Percentiles rank a stretch among this genome's conserved stretches.
These are phyloP conservation scores for Spongia lamella DNA, from an alignment of 37 sponge, comb jelly and placozoan genomes.

Conservation along the genomic window DNA sequence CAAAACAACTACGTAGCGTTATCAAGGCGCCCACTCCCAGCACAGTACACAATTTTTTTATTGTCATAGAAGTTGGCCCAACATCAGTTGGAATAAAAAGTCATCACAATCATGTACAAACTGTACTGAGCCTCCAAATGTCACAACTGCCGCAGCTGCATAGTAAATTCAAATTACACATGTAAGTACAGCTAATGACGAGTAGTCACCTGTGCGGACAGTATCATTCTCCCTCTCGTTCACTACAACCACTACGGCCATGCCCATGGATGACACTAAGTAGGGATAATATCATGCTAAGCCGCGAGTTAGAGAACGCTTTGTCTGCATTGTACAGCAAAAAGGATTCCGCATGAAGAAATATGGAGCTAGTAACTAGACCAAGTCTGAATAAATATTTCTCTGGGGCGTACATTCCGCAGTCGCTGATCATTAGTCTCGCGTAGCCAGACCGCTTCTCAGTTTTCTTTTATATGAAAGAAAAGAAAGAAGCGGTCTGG, in stretches of 20 bases:
- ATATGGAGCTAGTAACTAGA: constrained; percentile 6
- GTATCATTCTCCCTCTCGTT: constrained; percentile 27
- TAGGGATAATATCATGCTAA: not conserved
- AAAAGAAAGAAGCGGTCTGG: no score
- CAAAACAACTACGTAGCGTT: no score
- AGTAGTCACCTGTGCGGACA: constrained; percentile 20
- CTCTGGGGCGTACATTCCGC: constrained; percentile 47
- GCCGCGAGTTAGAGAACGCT: constrained; percentile 18
- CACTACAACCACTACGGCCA: constrained; percentile 38
- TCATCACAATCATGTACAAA: no score
- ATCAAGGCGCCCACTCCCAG: no score
- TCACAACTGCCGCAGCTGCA: not conserved
- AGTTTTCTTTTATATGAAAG: no score
- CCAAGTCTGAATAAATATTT: constrained; percentile 41
- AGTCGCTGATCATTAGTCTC: constrained; percentile 54
- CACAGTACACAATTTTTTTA: no score
- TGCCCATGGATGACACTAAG: constrained; percentile 15
- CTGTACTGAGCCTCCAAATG: not conserved
- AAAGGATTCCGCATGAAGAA: constrained; percentile 17
- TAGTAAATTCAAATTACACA: not conserved
- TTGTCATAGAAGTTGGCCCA: no score
- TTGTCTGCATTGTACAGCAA: constrained; percentile 27
- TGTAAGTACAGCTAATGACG: not conserved
- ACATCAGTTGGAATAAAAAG: no score
- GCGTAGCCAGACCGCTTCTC: no score